These are phyloP conservation scores for Siphlonurus alternatus DNA, from an alignment of 2,888 invertebrate genomes.

Conservation along the genomic window DNA sequence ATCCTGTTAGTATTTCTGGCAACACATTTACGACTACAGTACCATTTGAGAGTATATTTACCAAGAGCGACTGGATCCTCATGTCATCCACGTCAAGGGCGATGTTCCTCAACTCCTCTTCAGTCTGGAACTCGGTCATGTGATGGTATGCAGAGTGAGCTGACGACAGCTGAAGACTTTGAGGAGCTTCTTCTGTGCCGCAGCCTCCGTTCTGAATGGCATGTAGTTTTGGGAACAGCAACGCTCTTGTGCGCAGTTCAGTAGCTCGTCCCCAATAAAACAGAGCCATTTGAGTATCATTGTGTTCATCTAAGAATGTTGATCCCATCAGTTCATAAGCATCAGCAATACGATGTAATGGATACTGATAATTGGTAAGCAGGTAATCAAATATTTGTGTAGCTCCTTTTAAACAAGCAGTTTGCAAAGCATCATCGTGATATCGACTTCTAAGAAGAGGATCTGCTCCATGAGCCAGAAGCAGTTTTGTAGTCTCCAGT, in stretches of 20 bases:
- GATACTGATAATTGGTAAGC: slow-evolving; percentile 37
- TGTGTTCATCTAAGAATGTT: slow-evolving; percentile 75
- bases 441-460: slow-evolving; percentile 57
- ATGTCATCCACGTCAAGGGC: slow-evolving; percentile 69
- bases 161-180: slow-evolving; percentile 37
- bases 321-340: slow-evolving; percentile 78
- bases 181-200: slow-evolving; percentile 18
- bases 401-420: slow-evolving; percentile 66
- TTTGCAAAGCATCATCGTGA: slow-evolving; percentile 78
- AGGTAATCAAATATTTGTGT: slow-evolving; percentile 54
- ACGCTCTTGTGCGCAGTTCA: slow-evolving; percentile 35
- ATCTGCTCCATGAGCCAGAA: slow-evolving; percentile 65
- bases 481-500: slow-evolving; percentile 63
- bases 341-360: slow-evolving; percentile 54
- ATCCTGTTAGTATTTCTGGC: too few species aligned
- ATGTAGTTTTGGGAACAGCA: slow-evolving; percentile 20
- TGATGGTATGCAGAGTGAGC: slow-evolving; percentile 44
- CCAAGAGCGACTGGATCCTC: slow-evolving; percentile 67
- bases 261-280: slow-evolving; percentile 68
- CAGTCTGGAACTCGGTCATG: slow-evolving; percentile 53
- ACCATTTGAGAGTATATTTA: background rate
- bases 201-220: slow-evolving; percentile 12
- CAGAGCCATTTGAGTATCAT: slow-evolving; percentile 51
- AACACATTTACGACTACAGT: too few species aligned
- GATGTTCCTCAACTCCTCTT: slow-evolving; percentile 49